Conservation (phyloP, 1,140 invertebrate species). For the Drosophila athabasca region DNA sequence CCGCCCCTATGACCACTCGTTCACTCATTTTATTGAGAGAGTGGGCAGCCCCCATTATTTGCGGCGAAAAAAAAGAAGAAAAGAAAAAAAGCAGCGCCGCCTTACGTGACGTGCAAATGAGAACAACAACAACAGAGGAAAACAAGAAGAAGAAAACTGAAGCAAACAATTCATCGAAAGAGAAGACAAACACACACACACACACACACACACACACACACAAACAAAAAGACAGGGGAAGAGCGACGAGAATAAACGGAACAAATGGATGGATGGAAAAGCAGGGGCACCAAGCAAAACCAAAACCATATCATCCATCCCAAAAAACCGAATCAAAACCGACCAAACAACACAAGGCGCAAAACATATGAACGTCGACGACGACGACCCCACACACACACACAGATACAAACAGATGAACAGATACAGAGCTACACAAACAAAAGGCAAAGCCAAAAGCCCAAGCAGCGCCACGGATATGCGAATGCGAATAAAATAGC, state of each 20-base stretch:
- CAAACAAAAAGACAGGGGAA: conserved; percentile 8
- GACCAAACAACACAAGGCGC: conserved; percentile 71
- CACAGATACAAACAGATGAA: conserved; percentile 19
- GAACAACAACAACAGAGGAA: conserved; percentile 33
- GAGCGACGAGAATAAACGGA: conserved; percentile 24
- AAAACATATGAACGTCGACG: conserved; percentile 75
- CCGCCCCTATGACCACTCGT: conserved; percentile 37
- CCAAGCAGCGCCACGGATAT: conserved; percentile 57
- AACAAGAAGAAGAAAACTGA: conserved; percentile 29
- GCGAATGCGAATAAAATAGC: conserved; percentile 79
- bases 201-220: conserved; percentile 12
- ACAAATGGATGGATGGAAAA: conserved; percentile 34
- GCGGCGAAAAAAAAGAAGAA: conserved; percentile 66
- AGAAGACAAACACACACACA: conserved; percentile 9
- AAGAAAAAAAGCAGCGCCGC: conserved; percentile 30
- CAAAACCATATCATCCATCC: conserved; percentile 79
- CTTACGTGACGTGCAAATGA: conserved; percentile 75
- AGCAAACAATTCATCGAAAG: conserved; percentile 42
- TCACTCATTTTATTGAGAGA: conserved; percentile 59
- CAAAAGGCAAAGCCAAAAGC: conserved; percentile 45
- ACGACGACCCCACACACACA: conserved; percentile 61
- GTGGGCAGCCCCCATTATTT: conserved; percentile 43
- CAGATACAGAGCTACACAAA: conserved; percentile 46
- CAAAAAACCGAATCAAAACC: conserved; percentile 80
- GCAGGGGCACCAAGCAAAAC: conserved; percentile 42